Evolutionary conservation across 2,113 vertebrate genomes (phyloP).

Genomic region (Grammomys surdaster): DNA sequence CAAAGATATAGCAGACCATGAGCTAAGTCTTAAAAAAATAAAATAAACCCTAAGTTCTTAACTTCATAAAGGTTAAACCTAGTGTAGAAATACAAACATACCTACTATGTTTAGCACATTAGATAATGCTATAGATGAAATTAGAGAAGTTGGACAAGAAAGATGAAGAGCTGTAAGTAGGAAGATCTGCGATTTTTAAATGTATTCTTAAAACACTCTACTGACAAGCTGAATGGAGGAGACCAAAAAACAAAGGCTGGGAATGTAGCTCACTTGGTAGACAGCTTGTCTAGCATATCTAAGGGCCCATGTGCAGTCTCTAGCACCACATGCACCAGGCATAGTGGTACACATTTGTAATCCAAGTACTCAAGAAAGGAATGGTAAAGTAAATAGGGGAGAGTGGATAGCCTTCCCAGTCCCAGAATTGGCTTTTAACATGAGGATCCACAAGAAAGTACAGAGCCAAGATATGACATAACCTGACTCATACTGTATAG

Average conservation of each 20-base stretch:
- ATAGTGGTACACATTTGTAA: background rate
- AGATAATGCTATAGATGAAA: background rate
- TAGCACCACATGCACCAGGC: background rate
- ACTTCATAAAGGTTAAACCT: background rate
- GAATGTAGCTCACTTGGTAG: background rate
- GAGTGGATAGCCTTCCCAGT: background rate
- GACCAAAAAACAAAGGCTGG: background rate
- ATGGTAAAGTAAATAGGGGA: background rate
- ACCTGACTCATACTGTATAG: background rate
- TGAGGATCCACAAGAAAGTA: background rate
- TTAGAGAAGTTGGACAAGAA: background rate
- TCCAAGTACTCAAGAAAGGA: background rate
- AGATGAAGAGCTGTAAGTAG: background rate
- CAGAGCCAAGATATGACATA: background rate
- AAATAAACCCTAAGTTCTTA: background rate
- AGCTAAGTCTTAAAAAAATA: background rate
- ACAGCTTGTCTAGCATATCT: background rate
- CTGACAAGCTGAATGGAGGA: background rate
- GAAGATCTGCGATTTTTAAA: background rate
- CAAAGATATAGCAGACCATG: conserved; percentile 38
- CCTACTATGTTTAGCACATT: background rate
- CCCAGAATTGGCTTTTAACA: background rate
- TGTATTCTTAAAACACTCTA: background rate
- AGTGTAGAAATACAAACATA: conserved; percentile 34
- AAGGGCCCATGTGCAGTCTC: background rate